Evolutionary conservation across 2,113 vertebrate genomes (phyloP).

Genomic region (Perccottus glenii): DNA sequence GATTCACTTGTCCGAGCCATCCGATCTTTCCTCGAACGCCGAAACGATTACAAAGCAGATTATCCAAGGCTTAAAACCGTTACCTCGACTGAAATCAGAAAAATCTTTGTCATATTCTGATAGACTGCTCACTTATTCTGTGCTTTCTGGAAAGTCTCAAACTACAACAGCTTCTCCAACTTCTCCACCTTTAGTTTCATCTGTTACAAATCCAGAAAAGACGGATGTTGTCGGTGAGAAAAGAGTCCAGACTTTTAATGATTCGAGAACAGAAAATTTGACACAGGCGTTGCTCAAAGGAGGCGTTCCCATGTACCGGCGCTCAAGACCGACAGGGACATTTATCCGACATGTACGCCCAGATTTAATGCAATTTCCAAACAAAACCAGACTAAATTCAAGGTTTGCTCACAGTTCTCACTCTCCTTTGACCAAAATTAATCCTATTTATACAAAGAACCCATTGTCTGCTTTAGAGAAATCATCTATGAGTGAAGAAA

Average conservation of each 20-base stretch:
- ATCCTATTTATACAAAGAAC: not conserved
- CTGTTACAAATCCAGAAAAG: slow-evolving; percentile 16
- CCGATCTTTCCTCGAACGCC: slow-evolving; percentile 17
- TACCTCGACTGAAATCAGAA: not conserved
- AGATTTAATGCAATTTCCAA: slow-evolving; percentile 20
- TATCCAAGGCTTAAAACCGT: slow-evolving; percentile 20
- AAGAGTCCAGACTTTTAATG: not conserved
- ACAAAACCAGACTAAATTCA: slow-evolving; percentile 27
- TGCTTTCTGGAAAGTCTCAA: not conserved
- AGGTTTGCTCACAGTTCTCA: not conserved
- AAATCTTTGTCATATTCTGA: not conserved
- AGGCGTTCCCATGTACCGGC: not conserved
- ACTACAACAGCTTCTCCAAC: not conserved
- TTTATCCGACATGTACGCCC: not conserved
- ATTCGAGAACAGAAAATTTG: not conserved
- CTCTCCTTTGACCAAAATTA: not conserved
- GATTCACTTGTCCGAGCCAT: slow-evolving; percentile 42
- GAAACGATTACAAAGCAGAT: slow-evolving; percentile 30
- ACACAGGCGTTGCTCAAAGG: not conserved
- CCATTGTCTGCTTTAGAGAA: too few relatives aligned
- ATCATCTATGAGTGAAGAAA: slow-evolving; percentile 1
- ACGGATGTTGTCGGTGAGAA: slow-evolving; percentile 2
- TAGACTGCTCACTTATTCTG: not conserved
- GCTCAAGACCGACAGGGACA: slow-evolving; percentile 7
- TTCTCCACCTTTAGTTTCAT: not conserved